A percentile compares a stretch with the other conserved stretches of the same genome.
Conservation (phyloP, 1,140 invertebrate genomes). For the Steinernema khuongi region DNA sequence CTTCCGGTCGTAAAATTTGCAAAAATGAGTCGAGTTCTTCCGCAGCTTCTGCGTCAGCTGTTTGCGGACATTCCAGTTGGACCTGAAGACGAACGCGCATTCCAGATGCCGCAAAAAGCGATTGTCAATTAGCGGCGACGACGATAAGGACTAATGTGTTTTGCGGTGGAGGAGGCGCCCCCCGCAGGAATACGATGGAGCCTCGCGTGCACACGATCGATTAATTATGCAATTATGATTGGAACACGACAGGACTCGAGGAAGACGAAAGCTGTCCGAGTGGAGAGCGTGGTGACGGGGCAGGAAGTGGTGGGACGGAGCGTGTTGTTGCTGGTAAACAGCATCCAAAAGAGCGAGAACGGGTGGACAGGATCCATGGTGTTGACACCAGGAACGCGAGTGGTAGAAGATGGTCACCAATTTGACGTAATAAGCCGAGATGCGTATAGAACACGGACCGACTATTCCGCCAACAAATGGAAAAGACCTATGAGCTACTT, state of each 20-base stretch:
- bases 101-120: neutral
- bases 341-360: too few relatives aligned
- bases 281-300: too few relatives aligned
- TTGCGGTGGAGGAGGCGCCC: neutral
- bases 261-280: neutral
- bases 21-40: too few relatives aligned
- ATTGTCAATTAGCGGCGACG: neutral
- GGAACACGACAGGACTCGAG: slow-evolving; percentile 10
- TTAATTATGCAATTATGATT: slow-evolving; percentile 17
- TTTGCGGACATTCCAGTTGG: neutral
- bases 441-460: too few relatives aligned
- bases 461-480: too few relatives aligned
- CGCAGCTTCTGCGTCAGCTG: neutral
- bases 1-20: too few relatives aligned
- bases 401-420: too few relatives aligned
- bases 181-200: neutral
- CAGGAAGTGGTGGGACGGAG: neutral
- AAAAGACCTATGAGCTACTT: too few relatives aligned
- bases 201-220: neutral
- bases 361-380: too few relatives aligned
- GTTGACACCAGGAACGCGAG: too few relatives aligned
- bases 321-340: neutral
- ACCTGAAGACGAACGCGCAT: neutral
- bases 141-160: neutral
- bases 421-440: too few relatives aligned